These are phyloP conservation scores for Oligia latruncula DNA, from an alignment of 2,888 invertebrate genomes.

Conservation along the genomic window DNA sequence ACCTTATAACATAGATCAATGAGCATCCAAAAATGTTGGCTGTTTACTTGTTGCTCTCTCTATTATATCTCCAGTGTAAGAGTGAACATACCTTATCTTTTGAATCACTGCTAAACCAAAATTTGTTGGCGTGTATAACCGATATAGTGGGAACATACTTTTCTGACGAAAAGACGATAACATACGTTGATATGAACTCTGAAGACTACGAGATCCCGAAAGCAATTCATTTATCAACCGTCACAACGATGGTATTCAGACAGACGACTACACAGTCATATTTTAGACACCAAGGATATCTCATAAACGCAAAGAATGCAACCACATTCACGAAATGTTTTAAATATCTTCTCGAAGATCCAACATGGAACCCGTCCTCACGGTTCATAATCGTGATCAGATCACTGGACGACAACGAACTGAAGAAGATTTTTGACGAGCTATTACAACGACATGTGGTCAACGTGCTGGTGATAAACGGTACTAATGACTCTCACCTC, in stretches of 20 bases:
- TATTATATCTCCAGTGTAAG: slow-evolving; percentile 12
- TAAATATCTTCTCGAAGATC: slow-evolving; percentile 62
- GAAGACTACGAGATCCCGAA: slow-evolving; percentile 50
- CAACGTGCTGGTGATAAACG: slow-evolving; percentile 72
- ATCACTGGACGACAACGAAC: slow-evolving; percentile 46
- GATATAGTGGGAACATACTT: slow-evolving; percentile 60
- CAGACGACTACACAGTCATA: slow-evolving; percentile 10
- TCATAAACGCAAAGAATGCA: slow-evolving; percentile 64
- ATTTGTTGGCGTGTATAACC: slow-evolving; percentile 49
- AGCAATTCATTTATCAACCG: slow-evolving; percentile 51
- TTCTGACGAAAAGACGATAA: slow-evolving; percentile 42
- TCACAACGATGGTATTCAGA: slow-evolving; percentile 30
- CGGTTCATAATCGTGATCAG: slow-evolving; percentile 71
- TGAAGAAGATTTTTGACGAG: slow-evolving; percentile 71
- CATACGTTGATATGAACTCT: slow-evolving; percentile 52
- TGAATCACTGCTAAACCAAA: not conserved
- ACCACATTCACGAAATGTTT: slow-evolving; percentile 62
- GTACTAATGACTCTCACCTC: slow-evolving; percentile 67
- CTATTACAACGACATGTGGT: slow-evolving; percentile 69
- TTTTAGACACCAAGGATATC: slow-evolving; percentile 63
- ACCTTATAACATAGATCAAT: not conserved
- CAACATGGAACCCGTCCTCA: slow-evolving; percentile 73
- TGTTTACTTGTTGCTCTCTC: slow-evolving; percentile 30
- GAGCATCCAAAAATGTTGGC: slow-evolving; percentile 56
- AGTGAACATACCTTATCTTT: not conserved